Percentiles rank a stretch among this genome's conserved stretches.
Evolutionary conservation across 2,888 invertebrate genomes (phyloP).

Genomic region (Netelia melanura): DNA sequence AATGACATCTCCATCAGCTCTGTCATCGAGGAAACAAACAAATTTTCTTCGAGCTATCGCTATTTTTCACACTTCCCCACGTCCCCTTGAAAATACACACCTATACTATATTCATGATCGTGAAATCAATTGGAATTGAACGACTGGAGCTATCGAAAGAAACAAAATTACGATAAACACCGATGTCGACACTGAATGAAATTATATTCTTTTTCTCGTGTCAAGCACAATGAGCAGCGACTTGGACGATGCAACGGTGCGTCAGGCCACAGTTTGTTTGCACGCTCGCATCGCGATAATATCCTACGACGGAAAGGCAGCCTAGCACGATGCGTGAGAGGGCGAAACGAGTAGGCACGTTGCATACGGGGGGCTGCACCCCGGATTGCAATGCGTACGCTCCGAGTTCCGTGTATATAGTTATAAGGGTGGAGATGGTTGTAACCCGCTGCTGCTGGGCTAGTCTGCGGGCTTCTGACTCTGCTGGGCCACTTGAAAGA

Average conservation of each 20-base stretch:
- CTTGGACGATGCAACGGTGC: conserved; percentile 46
- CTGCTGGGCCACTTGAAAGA: conserved; percentile 78
- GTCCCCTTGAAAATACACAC: no score
- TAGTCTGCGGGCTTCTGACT: conserved; percentile 55
- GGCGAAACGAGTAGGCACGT: conserved; percentile 64
- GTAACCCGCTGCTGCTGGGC: conserved; percentile 50
- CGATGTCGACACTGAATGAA: not conserved
- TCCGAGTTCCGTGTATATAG: conserved; percentile 27
- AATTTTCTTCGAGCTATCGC: no score
- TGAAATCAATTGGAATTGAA: not conserved
- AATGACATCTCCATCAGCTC: not conserved
- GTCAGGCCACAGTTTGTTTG: conserved; percentile 49
- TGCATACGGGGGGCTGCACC: conserved; percentile 43
- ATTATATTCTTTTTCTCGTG: conserved; percentile 34
- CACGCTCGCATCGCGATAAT: conserved; percentile 63
- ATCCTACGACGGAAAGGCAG: conserved; percentile 61
- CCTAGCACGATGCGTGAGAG: conserved; percentile 55
- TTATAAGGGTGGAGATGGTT: conserved; percentile 47
- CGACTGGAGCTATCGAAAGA: not conserved
- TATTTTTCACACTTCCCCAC: no score
- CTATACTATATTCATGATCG: not conserved
- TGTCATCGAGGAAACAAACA: no score
- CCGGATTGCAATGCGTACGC: conserved; percentile 54
- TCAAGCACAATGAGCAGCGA: conserved; percentile 29
- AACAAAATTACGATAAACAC: not conserved